phyloP scores from a whole-genome alignment of 2,797 vertebrate genomes.

The Phataginus tetradactyla region DNA sequence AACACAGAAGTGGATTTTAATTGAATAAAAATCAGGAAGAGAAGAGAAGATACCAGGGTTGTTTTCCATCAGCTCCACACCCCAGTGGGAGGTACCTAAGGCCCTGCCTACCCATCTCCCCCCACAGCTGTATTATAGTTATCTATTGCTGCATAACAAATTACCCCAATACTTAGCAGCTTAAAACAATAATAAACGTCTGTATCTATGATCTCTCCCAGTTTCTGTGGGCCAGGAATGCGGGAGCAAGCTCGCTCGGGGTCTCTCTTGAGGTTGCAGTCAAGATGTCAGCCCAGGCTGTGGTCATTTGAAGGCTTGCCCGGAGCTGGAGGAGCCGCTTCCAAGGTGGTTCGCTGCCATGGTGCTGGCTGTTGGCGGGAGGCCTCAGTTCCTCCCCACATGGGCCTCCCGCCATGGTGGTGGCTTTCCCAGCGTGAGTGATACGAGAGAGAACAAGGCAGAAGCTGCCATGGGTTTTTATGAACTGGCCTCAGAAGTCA shows the following conservation, averaged over 20 bases:
- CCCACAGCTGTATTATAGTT: not conserved
- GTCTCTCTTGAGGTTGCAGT: not conserved
- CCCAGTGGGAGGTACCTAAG: not conserved
- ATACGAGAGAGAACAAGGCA: not conserved
- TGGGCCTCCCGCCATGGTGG: accelerated
- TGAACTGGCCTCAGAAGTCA: not conserved
- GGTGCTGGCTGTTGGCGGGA: not conserved
- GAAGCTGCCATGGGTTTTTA: not conserved
- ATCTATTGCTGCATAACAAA: not conserved
- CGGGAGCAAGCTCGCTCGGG: not conserved
- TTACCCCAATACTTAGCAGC: not conserved
- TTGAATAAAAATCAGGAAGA: not conserved
- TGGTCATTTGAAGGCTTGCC: not conserved
- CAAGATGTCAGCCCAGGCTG: not conserved
- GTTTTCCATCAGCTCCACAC: not conserved
- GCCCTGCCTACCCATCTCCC: not conserved
- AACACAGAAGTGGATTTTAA: not conserved
- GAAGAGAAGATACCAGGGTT: accelerated
- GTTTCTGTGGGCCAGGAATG: not conserved
- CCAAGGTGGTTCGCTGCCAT: not conserved
- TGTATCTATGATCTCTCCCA: not conserved
- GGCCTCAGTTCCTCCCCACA: not conserved
- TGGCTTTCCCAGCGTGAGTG: not conserved
- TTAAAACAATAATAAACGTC: not conserved
- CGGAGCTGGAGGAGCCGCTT: not conserved